These are phyloP conservation scores for Conus ventricosus DNA, from an alignment of 1,140 invertebrate species.

Conservation along the genomic window DNA sequence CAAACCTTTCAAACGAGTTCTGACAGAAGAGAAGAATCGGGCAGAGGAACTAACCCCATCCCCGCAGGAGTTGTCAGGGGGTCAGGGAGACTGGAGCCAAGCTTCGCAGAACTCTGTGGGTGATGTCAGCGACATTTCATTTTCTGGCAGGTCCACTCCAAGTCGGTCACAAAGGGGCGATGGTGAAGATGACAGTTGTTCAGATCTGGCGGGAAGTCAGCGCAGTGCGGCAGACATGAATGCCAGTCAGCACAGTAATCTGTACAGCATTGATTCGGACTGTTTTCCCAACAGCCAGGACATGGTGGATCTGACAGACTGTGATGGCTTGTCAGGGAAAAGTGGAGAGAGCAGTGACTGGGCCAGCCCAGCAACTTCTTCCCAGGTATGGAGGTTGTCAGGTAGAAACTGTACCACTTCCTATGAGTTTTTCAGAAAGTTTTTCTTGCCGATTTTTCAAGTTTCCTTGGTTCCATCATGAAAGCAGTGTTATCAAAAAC, in stretches of 20 bases:
- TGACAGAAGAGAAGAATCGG: not conserved
- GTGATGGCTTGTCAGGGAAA: not conserved
- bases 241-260: conserved; percentile 15
- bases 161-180: not conserved
- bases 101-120: not conserved
- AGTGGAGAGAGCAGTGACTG: not conserved
- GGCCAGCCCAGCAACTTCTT: not conserved
- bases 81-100: not conserved
- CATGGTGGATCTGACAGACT: conserved; percentile 30
- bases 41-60: not conserved
- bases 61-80: not conserved
- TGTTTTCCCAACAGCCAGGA: conserved; percentile 25
- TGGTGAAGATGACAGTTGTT: not conserved
- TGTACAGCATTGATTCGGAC: conserved; percentile 31
- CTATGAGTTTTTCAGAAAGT: no score
- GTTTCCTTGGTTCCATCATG: no score
- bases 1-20: not conserved
- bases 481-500: no score
- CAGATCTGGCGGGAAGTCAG: not conserved
- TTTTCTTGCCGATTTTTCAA: no score
- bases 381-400: not conserved
- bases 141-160: no score
- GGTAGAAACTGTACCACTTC: no score
- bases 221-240: not conserved
- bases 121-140: not conserved